A percentile compares a stretch with the other conserved stretches of the same genome.
phyloP scores from a whole-genome alignment of 2,113 vertebrate genomes.

The Meleagris gallopavo region DNA sequence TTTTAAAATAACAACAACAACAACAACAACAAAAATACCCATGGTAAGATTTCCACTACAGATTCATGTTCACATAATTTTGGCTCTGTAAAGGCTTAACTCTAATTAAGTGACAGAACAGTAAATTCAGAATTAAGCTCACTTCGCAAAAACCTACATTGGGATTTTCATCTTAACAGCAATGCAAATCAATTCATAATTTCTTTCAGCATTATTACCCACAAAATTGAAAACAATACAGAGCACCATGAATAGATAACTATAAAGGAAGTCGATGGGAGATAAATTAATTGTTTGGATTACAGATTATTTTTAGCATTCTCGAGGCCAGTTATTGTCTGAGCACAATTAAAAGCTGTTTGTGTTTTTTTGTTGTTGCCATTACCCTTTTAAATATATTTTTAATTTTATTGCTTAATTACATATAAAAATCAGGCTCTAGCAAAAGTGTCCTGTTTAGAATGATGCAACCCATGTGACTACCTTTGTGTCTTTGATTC shows the following conservation, averaged over 20 bases:
- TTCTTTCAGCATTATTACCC: not conserved
- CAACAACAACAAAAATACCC: not conserved
- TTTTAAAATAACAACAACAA: not conserved
- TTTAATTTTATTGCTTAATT: not conserved
- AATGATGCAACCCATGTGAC: not conserved
- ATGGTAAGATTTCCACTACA: not conserved
- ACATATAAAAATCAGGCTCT: not conserved
- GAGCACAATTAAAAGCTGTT: not conserved
- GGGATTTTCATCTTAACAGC: not conserved
- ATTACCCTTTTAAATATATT: not conserved
- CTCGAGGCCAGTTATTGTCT: not conserved
- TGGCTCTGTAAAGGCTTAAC: not conserved
- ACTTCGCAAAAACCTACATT: not conserved
- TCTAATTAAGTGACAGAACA: not conserved
- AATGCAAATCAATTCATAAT: not conserved
- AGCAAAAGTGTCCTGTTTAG: not conserved
- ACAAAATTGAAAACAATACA: not conserved
- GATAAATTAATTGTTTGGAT: not conserved
- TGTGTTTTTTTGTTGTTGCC: not conserved
- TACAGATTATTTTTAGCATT: not conserved
- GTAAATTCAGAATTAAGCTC: not conserved
- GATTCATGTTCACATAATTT: not conserved
- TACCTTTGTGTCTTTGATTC: not conserved
- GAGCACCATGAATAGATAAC: not conserved
- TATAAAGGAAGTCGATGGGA: not conserved